These are phyloP conservation scores for Bucorvus abyssinicus DNA, from an alignment of 2,797 vertebrate genomes.

Conservation along the genomic window DNA sequence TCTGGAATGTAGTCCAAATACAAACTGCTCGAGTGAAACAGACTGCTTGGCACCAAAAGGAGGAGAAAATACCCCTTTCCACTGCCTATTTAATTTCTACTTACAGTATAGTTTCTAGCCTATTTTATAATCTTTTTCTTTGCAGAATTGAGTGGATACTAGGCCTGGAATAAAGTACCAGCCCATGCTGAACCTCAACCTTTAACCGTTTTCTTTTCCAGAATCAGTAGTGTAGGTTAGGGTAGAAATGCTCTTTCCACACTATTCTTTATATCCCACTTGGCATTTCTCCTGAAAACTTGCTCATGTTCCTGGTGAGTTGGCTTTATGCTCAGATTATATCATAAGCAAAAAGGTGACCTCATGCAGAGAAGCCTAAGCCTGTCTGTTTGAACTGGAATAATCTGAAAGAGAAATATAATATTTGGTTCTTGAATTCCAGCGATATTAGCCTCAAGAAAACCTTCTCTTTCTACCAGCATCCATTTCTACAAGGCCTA, in stretches of 20 bases:
- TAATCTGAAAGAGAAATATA: not conserved
- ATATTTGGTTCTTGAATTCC: not conserved
- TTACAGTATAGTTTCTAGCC: not conserved
- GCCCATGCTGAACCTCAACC: not conserved
- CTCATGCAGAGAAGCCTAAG: not conserved
- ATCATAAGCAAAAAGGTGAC: not conserved
- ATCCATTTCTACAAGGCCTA: not conserved
- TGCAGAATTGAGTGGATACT: not conserved
- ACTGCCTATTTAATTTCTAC: not conserved
- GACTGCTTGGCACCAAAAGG: not conserved
- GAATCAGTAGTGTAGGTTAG: not conserved
- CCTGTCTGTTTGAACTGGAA: not conserved
- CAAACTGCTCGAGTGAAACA: not conserved
- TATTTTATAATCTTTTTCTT: not conserved
- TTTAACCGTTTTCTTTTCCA: not conserved
- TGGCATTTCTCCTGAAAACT: not conserved
- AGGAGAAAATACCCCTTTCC: not conserved
- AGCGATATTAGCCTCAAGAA: not conserved
- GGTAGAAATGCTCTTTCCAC: not conserved
- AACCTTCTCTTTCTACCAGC: not conserved
- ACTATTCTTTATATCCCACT: not conserved
- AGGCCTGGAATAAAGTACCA: fast-evolving
- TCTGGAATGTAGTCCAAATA: not conserved
- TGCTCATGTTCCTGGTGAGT: not conserved
- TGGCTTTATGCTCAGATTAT: not conserved